A percentile compares a stretch with the other conserved stretches of the same genome.
Conservation (phyloP, 2,113 vertebrate genomes). For the Pseudolaguvia tuberculata region DNA sequence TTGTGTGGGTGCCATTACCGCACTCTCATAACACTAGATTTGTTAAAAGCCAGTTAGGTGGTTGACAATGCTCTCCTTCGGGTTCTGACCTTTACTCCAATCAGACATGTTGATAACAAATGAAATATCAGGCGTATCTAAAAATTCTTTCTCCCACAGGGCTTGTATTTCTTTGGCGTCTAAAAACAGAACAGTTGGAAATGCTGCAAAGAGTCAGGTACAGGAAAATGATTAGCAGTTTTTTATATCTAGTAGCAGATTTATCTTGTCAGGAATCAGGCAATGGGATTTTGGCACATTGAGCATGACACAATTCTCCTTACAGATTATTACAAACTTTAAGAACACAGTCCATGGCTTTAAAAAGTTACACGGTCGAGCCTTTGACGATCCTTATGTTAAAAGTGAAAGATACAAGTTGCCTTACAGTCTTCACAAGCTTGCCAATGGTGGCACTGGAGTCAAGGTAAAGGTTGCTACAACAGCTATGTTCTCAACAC, state of each 20-base stretch:
- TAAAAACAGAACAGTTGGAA: slow-evolving; percentile 89
- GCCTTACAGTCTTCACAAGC: slow-evolving; percentile 86
- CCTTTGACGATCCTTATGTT: slow-evolving; percentile 85
- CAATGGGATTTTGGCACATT: neutral
- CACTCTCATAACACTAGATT: neutral
- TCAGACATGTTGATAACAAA: neutral
- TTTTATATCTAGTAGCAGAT: neutral
- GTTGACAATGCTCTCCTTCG: neutral
- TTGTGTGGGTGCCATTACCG: neutral
- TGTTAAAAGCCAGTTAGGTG: neutral
- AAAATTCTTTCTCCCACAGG: slow-evolving; percentile 61
- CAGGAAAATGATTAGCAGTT: neutral
- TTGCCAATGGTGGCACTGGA: slow-evolving; percentile 82
- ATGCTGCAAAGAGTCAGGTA: slow-evolving; percentile 94
- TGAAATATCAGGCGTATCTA: slow-evolving; percentile 14
- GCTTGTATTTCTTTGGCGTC: slow-evolving; percentile 89
- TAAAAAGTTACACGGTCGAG: slow-evolving; percentile 87
- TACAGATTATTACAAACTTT: slow-evolving; percentile 86
- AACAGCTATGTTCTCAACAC: neutral
- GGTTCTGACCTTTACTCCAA: slow-evolving; percentile 2
- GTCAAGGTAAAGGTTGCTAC: slow-evolving; percentile 74
- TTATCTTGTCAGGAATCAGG: neutral
- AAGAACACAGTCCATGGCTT: slow-evolving; percentile 93
- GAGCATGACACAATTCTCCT: slow-evolving; percentile 9
- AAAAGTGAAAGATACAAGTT: slow-evolving; percentile 81